A percentile compares a stretch with the other conserved stretches of the same genome.
These are phyloP conservation scores for Alauda arvensis DNA, from an alignment of 2,797 vertebrate species.

Conservation along the genomic window DNA sequence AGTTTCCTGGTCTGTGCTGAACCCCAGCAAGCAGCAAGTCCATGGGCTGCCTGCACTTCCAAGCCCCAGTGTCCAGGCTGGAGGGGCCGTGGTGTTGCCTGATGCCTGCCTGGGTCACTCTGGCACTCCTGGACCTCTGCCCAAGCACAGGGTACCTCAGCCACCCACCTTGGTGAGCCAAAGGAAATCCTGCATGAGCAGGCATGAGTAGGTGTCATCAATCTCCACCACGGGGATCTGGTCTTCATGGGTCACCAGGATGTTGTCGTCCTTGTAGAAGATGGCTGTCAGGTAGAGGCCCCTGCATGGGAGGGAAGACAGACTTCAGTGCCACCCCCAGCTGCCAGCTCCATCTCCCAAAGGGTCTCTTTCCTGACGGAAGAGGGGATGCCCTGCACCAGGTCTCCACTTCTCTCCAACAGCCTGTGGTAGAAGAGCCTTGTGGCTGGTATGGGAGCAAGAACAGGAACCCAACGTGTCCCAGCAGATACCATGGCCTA, in stretches of 20 bases:
- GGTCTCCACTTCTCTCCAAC: neutral
- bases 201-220: conserved; percentile 86
- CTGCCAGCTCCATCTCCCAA: neutral
- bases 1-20: neutral
- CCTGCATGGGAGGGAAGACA: conserved; percentile 53
- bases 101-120: neutral
- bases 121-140: neutral
- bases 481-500: neutral
- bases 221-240: conserved; percentile 90
- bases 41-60: neutral
- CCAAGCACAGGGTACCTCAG: neutral
- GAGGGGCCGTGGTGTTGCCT: fast-evolving
- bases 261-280: conserved; percentile 87
- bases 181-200: conserved; percentile 89
- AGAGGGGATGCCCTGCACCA: neutral
- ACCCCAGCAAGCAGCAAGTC: neutral
- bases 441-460: neutral
- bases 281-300: conserved; percentile 85
- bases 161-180: conserved; percentile 88
- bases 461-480: fast-evolving
- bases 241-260: conserved; percentile 88
- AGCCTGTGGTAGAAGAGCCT: neutral
- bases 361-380: neutral
- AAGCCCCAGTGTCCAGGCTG: fast-evolving
- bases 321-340: neutral